Evolutionary conservation across 2,113 vertebrate species (phyloP).

Genomic region (Polypterus senegalus): DNA sequence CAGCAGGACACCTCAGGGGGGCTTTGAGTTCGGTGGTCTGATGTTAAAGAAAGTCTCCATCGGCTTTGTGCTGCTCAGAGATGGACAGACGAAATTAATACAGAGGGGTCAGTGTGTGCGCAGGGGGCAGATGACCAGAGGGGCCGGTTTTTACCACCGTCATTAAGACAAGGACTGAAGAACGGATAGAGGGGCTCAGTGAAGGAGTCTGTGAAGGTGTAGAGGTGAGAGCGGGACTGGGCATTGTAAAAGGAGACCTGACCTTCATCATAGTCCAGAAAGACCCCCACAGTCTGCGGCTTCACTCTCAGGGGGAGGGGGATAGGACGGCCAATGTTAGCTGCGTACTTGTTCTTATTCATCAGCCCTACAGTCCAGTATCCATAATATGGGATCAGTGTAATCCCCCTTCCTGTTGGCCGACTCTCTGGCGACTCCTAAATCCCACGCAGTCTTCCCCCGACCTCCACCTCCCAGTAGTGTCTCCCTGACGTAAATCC

Average conservation of each 20-base stretch:
- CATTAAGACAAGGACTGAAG: slow-evolving; percentile 57
- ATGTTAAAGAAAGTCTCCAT: no score
- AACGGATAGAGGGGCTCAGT: slow-evolving; percentile 47
- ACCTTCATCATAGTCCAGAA: slow-evolving; percentile 40
- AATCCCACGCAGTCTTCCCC: slow-evolving; percentile 13
- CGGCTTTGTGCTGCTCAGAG: no score
- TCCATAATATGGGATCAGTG: slow-evolving; percentile 13
- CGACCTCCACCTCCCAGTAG: slow-evolving; percentile 23
- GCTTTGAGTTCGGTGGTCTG: no score
- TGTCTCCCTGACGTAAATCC: slow-evolving; percentile 18
- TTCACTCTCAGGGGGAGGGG: background rate
- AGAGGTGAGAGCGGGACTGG: slow-evolving; percentile 34
- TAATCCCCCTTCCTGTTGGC: slow-evolving; percentile 13
- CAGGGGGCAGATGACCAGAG: no score
- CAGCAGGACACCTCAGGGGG: no score
- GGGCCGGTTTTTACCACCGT: no score
- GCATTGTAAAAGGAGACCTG: slow-evolving; percentile 44
- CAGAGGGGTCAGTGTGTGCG: no score
- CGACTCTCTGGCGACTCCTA: slow-evolving; percentile 17
- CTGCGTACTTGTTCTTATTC: slow-evolving; percentile 7
- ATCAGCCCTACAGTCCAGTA: slow-evolving; percentile 19
- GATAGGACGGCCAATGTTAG: slow-evolving; percentile 4
- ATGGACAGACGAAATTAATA: no score
- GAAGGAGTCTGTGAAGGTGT: slow-evolving; percentile 38
- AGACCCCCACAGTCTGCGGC: slow-evolving; percentile 28